Base-by-base conservation (phyloP, 2,113 vertebrate genomes). In the Anoplopoma fimbria region DNA sequence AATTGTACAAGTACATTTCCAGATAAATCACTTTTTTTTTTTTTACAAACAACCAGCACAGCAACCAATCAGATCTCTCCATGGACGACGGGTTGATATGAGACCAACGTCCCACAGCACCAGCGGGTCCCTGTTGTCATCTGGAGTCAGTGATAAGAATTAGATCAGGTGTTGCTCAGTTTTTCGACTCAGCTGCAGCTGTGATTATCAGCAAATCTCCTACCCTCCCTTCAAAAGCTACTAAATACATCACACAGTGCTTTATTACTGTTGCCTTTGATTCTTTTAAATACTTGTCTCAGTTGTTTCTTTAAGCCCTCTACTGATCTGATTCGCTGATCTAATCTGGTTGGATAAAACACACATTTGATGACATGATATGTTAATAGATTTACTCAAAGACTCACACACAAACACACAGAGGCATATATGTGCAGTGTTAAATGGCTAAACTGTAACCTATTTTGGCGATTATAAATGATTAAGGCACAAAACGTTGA, bases 271-370 rank as follows among this genome's bases (percentile, higher is more conserved):
- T 64, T 77, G 29, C n/a, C 47, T 67, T 51, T 2, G 57, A 14
- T 71, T 78, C 47, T 55, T 69, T 79, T 14, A 65, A 73, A 68
- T 27, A 40, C 55, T 34, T 61, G 14, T 62, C 60, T 70, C 34
- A 27, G 34, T 83, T 68, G 33, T 42, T 58, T 70, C 53, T 79
- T 38, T 19, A 31, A 33, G 19, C 8, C 17, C 9, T 69, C 29
- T 3, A n/a, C 45, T 47, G n/a, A 81, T 75, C 17, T 58, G 38
- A 68, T 76, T 36, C 57, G 57, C 68, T 70, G 15, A 81, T 80
- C 70, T 62, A 65, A 83, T 83, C 58, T 61, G 57, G 19, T 74
- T 72, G 53, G 78, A 77, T 62, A 23, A 68, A 75, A 53, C 38
- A 67, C 62, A 69, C 67, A 72, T 81, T 71, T 75, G 21, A 69